Conservation (phyloP, 2,113 vertebrate species). For the Mormyrus iriodes region DNA sequence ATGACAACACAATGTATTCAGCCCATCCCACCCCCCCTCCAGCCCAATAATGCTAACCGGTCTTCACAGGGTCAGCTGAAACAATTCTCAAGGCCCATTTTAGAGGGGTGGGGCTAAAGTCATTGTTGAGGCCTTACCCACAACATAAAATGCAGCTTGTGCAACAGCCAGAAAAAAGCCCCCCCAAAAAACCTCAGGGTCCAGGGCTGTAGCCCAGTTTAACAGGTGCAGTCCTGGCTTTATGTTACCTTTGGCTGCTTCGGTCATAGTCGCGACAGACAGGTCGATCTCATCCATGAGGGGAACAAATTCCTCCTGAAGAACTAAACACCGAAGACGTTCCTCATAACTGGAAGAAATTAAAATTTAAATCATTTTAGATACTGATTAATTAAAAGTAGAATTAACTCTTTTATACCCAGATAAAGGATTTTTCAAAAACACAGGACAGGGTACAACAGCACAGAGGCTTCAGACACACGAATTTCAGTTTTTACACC, state of each 20-base stretch:
- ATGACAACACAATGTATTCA: neutral
- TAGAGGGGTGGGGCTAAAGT: neutral
- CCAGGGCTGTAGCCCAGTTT: neutral
- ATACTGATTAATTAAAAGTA: neutral
- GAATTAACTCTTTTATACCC: neutral
- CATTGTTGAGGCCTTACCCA: neutral
- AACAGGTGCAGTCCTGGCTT: neutral
- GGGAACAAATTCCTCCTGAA: constrained; percentile 69
- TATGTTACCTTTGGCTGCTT: constrained; percentile 57
- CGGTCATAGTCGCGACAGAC: constrained; percentile 53
- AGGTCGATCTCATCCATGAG: constrained; percentile 53
- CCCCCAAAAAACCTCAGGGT: neutral
- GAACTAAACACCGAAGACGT: constrained; percentile 60
- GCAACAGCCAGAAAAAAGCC: neutral
- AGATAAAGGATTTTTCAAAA: neutral
- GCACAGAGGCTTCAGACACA: neutral
- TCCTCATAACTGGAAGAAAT: constrained; percentile 56
- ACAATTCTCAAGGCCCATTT: neutral
- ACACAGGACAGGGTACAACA: neutral
- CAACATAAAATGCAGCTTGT: neutral
- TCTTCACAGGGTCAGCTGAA: neutral
- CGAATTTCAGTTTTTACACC: neutral
- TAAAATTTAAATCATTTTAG: neutral
- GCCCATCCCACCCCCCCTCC: neutral
- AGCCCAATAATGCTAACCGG: neutral